Evolutionary conservation across 1,140 invertebrate species (phyloP), one percentile per base, ranked within the genome.

Genomic region (Papilio polyxenes): DNA sequence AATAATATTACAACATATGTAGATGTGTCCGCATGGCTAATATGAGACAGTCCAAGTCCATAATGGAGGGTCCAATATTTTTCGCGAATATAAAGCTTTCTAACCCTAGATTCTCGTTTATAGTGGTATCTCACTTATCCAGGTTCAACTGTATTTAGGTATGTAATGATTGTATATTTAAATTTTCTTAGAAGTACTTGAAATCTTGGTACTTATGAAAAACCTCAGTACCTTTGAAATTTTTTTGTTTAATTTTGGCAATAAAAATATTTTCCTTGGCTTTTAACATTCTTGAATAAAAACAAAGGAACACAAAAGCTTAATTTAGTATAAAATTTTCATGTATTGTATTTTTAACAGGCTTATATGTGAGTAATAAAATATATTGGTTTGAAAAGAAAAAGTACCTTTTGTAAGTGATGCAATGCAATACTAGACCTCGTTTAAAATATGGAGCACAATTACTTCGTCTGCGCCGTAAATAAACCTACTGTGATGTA

Each of bases 401-500:
- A 72, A 31, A 69, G 65, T 72, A 72, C 65, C 65, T 72, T 15
- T 37, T 7, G 23, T 31, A 72, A 79, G 62, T 79, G 77, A 59
- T 59, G 77, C 56, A 79, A 62, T 44, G 56, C 20, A 23, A 59
- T 40, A 56, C 53, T 40, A 37, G 53, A 48, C 40, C 65, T 37
- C 20, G 65, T 62, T 79, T 2, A 17, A 79, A 79, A 56, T 77
- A 9, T 62, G 77, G 49, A n/a, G 56, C 77, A 44, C 31, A 78
- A 78, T 56, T 48, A 40, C 48, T 79, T 40, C 56, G 9, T 20
- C 49, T 51, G 23, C 59, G 62, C 17, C 78, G 40, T 65, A 80
- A 80, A 69, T 80, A 80, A 80, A 80, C 62, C 59, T 80, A 48
- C 17, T 48, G 17, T 44, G 53, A 65, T 65, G 17, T 59, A 79